These are phyloP conservation scores for Cerastoderma edule DNA, from an alignment of 2,888 invertebrate species.

Conservation along the genomic window DNA sequence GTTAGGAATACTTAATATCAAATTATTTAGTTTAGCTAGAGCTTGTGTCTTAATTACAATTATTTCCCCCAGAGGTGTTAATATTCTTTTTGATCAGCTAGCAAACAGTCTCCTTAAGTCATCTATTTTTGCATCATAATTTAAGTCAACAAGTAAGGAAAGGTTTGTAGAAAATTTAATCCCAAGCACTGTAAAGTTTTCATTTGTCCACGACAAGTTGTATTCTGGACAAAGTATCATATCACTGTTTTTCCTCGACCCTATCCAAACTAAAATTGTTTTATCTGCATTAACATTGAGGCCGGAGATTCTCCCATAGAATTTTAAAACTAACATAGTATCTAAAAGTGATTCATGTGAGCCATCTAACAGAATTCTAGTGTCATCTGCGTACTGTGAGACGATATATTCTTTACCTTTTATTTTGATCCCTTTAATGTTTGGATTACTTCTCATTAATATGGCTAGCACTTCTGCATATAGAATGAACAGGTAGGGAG, in stretches of 20 bases:
- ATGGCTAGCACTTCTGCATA: slow-evolving; percentile 18
- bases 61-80: slow-evolving; percentile 5
- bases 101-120: slow-evolving; percentile 23
- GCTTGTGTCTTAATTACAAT: slow-evolving; percentile 19
- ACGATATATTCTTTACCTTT: slow-evolving; percentile 1
- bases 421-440: slow-evolving; percentile 14
- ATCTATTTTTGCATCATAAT: slow-evolving; percentile 31
- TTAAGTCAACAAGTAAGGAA: slow-evolving; percentile 1
- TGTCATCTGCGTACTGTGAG: slow-evolving; percentile 28
- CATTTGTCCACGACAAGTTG: slow-evolving; percentile 12
- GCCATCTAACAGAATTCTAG: slow-evolving; percentile 6
- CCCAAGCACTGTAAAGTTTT: slow-evolving; percentile 4
- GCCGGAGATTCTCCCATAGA: slow-evolving; percentile 15
- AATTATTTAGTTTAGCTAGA: slow-evolving; percentile 14
- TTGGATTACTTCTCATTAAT: slow-evolving; percentile 8
- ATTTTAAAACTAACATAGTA: slow-evolving; percentile 15
- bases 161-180: slow-evolving; percentile 21
- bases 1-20: slow-evolving; percentile 21
- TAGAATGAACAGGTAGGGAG: slow-evolving; percentile 15
- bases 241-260: slow-evolving; percentile 16
- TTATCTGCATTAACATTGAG: slow-evolving; percentile 13
- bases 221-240: slow-evolving; percentile 1
- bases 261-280: slow-evolving; percentile 25
- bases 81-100: slow-evolving; percentile 1
- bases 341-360: neutral